A percentile compares a stretch with the other conserved stretches of the same genome.
Conservation (phyloP, 2,797 vertebrate genomes). For the Pithecia hirsuta region DNA sequence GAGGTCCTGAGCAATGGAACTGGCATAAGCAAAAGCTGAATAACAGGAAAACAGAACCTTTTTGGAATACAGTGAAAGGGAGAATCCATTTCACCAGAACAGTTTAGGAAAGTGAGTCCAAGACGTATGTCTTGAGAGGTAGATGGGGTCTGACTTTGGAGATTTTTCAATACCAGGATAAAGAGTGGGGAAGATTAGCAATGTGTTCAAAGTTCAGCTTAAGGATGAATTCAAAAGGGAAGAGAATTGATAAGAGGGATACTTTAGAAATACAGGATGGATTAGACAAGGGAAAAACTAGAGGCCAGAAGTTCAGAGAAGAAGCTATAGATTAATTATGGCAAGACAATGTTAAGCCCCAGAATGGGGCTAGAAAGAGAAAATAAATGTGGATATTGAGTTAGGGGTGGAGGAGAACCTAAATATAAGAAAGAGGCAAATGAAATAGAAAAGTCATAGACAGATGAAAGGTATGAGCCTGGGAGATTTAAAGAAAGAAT, state of each 20-base stretch:
- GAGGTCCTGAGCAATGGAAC: not conserved
- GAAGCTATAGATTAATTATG: not conserved
- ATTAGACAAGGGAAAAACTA: not conserved
- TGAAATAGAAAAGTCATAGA: not conserved
- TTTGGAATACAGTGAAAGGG: not conserved
- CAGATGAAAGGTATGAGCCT: not conserved
- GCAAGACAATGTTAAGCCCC: conserved; percentile 11
- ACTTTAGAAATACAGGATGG: conserved; percentile 12
- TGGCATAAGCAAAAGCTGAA: conserved; percentile 25
- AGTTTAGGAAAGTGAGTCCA: not conserved
- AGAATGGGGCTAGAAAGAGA: not conserved
- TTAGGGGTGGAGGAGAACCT: not conserved
- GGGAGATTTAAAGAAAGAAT: conserved; percentile 29
- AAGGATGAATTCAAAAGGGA: not conserved
- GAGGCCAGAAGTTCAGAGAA: not conserved
- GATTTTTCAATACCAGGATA: not conserved
- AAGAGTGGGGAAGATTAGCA: not conserved
- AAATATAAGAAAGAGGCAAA: conserved; percentile 8
- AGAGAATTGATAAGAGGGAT: not conserved
- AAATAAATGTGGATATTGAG: not conserved
- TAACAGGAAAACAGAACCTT: conserved; percentile 7
- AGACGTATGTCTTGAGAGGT: not conserved
- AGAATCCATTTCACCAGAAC: not conserved
- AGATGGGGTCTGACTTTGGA: not conserved
- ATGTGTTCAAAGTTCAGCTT: conserved; percentile 18